Evolutionary conservation across 92 coral and sea anemone species (phyloP), one percentile per base, ranked within the genome.

Genomic region (Epizoanthus illoricatus): DNA sequence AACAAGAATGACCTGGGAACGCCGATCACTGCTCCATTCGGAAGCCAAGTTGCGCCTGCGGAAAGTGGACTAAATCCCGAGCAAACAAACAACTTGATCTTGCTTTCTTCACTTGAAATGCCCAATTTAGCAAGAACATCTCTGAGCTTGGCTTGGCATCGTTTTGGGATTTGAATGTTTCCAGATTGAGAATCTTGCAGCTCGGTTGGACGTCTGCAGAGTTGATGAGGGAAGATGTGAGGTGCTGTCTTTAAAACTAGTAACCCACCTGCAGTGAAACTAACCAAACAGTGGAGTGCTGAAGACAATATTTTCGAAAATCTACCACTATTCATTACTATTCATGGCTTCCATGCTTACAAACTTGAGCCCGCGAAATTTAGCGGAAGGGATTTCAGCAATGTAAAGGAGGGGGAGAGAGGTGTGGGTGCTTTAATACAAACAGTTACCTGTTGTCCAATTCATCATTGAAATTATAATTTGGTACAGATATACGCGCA

Each of bases 31-130:
- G 99, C 99, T 2, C 98, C 98, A 20, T 87, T 88, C 3, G 99
- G 99, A 0, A 97, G 93, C 93, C 88, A 85, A 16, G 92, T 89
- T 43, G 99, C 93, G 52, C 99, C 99, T n/a, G 94, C 96, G 60
- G 98, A 97, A 81, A 89, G 54, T 33, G 97, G 94, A 52, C 91
- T 82, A 45, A 73, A 91, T 8, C 97, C 95, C 73, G 91, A 84
- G 84, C 92, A 90, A 54, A 97, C 87, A 67, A 97, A 97, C 16
- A 97, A 70, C 70, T 85, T 86, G 43, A 97, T 91, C 66, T 94
- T 94, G 61, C 80, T 89, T 9, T 81, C 81, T 67, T 88, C 85
- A 23, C 80, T 63, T 19, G 71, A 87, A 75, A 84, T 79, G 4
- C 92, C 94, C 23, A 93, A 83, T 59, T 85, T 85, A 3, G 84